A percentile compares a stretch with the other conserved stretches of the same genome.
These are phyloP conservation scores for Trichonephila inaurata DNA, from an alignment of 1,140 invertebrate species.

Conservation along the genomic window DNA sequence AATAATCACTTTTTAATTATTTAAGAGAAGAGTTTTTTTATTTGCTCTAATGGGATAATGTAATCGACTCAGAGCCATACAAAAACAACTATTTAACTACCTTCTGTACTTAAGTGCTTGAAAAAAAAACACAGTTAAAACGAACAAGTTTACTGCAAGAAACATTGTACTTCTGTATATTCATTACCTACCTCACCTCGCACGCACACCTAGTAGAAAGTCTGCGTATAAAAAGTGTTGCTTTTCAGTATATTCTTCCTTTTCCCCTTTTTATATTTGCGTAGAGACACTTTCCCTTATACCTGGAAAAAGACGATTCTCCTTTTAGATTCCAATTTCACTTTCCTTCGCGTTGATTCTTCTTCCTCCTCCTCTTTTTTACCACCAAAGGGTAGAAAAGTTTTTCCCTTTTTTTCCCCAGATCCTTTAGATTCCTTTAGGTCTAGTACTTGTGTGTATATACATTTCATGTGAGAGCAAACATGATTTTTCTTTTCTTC, in stretches of 20 bases:
- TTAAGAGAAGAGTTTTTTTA: too few species aligned
- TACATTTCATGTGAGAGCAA: slow-evolving; percentile 75
- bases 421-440: slow-evolving; percentile 44
- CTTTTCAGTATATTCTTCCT: neutral
- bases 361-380: slow-evolving; percentile 39
- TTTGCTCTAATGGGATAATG: neutral
- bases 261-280: slow-evolving; percentile 31
- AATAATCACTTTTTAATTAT: too few species aligned
- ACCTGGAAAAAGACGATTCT: slow-evolving; percentile 54
- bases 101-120: neutral
- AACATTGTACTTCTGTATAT: neutral
- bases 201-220: neutral
- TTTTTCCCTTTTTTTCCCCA: slow-evolving; percentile 18
- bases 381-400: slow-evolving; percentile 61
- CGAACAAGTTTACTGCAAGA: neutral
- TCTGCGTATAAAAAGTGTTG: neutral
- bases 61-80: neutral
- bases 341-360: slow-evolving; percentile 63
- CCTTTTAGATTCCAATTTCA: slow-evolving; percentile 75
- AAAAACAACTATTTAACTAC: neutral
- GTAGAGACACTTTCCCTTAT: slow-evolving; percentile 25
- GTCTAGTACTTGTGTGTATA: slow-evolving; percentile 71
- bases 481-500: slow-evolving; percentile 74
- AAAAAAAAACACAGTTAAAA: neutral
- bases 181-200: neutral